Evolutionary conservation across 2,113 vertebrate species (phyloP).

Genomic region (Equus przewalskii): DNA sequence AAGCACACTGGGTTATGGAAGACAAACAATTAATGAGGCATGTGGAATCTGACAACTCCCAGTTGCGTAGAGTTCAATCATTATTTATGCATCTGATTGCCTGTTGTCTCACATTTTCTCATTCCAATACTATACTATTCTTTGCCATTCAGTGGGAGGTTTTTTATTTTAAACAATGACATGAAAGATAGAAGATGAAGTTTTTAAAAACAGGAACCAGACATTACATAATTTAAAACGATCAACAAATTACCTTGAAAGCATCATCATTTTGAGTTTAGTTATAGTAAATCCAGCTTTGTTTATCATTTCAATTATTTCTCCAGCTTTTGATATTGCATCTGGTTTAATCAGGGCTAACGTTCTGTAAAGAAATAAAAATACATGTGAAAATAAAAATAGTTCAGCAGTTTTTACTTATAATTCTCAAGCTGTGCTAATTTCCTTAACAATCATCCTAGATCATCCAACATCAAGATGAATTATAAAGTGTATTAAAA

Average conservation of each 20-base stretch:
- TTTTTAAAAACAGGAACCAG: not conserved
- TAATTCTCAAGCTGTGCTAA: not conserved
- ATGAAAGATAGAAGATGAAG: not conserved
- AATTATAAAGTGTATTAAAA: not conserved
- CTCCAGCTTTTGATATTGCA: constrained; percentile 91
- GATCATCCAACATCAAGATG: not conserved
- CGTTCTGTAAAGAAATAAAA: constrained; percentile 88
- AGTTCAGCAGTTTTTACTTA: not conserved
- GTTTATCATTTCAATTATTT: constrained; percentile 93
- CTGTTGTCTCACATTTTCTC: not conserved
- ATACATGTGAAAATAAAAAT: constrained; percentile 23
- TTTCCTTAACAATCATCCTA: not conserved
- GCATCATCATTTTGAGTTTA: constrained; percentile 96
- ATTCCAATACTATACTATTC: not conserved
- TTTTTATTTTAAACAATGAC: not conserved
- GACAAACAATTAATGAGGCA: not conserved
- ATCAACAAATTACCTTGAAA: constrained; percentile 91
- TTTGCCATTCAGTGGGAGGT: not conserved
- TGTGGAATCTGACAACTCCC: not conserved
- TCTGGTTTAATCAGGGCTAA: constrained; percentile 97
- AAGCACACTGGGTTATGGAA: not conserved
- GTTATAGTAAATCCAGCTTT: constrained; percentile 94
- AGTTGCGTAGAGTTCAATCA: not conserved
- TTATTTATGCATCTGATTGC: not conserved
- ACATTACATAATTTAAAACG: not conserved